A percentile compares a stretch with the other conserved stretches of the same genome.
Conservation (phyloP, 1,140 invertebrate species). For the Macrosteles quadrilineatus region DNA sequence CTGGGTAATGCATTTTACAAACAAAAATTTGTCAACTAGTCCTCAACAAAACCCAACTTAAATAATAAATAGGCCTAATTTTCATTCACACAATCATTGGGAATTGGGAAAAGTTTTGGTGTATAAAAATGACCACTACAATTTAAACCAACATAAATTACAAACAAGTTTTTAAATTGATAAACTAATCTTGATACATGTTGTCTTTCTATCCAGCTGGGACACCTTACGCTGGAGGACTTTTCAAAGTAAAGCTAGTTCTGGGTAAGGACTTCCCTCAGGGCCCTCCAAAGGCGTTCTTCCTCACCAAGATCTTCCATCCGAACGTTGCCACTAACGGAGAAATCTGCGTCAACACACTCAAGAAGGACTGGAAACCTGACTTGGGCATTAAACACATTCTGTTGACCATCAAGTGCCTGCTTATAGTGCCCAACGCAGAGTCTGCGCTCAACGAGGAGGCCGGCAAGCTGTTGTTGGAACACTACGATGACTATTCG, state of each 20-base stretch:
- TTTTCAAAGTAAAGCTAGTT: constrained; percentile 87
- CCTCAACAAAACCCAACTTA: too few species aligned
- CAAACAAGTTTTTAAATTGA: too few species aligned
- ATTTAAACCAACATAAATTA: too few species aligned
- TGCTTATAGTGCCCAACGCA: constrained; percentile 91
- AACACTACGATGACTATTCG: constrained; percentile 90
- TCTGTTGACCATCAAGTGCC: constrained; percentile 89
- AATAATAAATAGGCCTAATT: too few species aligned
- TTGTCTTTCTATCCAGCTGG: constrained; percentile 66
- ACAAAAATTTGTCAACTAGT: too few species aligned
- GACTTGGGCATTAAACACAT: constrained; percentile 96
- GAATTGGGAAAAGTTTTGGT: too few species aligned
- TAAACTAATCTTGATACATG: too few species aligned
- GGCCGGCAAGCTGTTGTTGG: constrained; percentile 86
- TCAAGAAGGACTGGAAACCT: constrained; percentile 97
- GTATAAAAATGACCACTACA: too few species aligned
- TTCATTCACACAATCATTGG: too few species aligned
- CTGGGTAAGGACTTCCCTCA: constrained; percentile 93
- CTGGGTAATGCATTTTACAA: too few species aligned
- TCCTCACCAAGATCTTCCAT: constrained; percentile 97
- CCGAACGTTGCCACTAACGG: constrained; percentile 94
- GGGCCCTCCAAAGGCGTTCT: constrained; percentile 92
- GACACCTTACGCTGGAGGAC: constrained; percentile 81
- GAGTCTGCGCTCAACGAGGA: constrained; percentile 94
- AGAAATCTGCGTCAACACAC: constrained; percentile 96